Base-by-base conservation (phyloP, 2,888 invertebrate species). In the Drosophila antonietae region DNA sequence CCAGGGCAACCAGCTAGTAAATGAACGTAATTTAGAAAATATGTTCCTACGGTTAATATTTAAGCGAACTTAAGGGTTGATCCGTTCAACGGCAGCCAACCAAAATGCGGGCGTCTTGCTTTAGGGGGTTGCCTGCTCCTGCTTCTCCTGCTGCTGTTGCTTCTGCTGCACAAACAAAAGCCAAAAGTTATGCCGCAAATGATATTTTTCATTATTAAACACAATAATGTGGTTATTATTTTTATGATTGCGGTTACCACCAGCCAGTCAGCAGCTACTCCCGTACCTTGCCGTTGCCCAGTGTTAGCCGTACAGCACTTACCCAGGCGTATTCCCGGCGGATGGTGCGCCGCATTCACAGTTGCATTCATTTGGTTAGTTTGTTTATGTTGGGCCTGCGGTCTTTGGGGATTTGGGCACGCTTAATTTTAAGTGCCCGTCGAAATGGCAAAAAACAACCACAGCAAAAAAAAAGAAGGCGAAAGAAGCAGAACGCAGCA, bases 341-440 rank as follows among this genome's bases (percentile, higher is more conserved):
- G 74, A 75, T 67, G 63, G 61, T 57, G 67, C 64, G 59, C 78
- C 70, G 58, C 81, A 75, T 73, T 70, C 69, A 61, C 47, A 75
- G 75, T 60, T 85, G 85, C 81, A 88, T 88, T 84, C 84, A 87
- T 86, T 83, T 82, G 75, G 83, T 88, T 89, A 80, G 89, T 87
- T 90, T 90, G 90, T 89, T 90, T 85, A 83, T 89, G 86, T 86
- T 83, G 80, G 88, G 73, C 84, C 88, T 84, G 73, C 65, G 87
- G 84, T 88, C 88, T 82, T 88, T 86, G 82, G 86, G 91, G 91
- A 91, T 90, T 91, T 91, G 85, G 64, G 73, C 85, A 88, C 87
- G 87, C 91, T 90, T 91, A 90, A 91, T 91, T 91, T 91, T 90
- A 91, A 91, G 91, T 91, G 90, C 86, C 78, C 74, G 88, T 77